These are phyloP conservation scores for Polydrusus cervinus DNA, from an alignment of 2,888 invertebrate genomes.

Conservation along the genomic window DNA sequence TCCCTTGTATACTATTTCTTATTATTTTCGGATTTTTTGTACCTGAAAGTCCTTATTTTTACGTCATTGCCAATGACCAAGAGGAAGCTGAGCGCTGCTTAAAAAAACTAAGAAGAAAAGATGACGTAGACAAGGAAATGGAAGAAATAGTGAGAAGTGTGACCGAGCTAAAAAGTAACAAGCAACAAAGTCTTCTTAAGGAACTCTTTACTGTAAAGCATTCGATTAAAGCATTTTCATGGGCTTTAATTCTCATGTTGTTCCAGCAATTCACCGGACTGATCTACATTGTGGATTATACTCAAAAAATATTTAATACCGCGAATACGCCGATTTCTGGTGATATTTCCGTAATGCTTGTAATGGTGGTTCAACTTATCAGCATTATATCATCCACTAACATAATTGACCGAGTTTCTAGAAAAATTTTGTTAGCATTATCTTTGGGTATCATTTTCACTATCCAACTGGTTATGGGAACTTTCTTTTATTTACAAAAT, in stretches of 20 bases:
- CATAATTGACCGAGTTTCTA: slow-evolving; percentile 84
- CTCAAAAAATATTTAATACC: slow-evolving; percentile 79
- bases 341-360: slow-evolving; percentile 81
- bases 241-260: slow-evolving; percentile 64
- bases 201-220: slow-evolving; percentile 50
- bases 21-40: slow-evolving; percentile 55
- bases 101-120: slow-evolving; percentile 72
- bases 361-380: slow-evolving; percentile 82
- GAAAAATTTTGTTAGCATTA: slow-evolving; percentile 80
- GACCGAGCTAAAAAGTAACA: slow-evolving; percentile 47
- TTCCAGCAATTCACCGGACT: slow-evolving; percentile 75
- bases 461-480: slow-evolving; percentile 68
- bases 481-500: slow-evolving; percentile 58
- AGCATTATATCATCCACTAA: slow-evolving; percentile 81
- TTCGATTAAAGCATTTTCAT: slow-evolving; percentile 65
- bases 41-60: slow-evolving; percentile 61
- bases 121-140: slow-evolving; percentile 57
- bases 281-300: slow-evolving; percentile 85
- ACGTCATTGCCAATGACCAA: slow-evolving; percentile 62
- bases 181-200: slow-evolving; percentile 31
- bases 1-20: slow-evolving; percentile 58
- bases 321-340: slow-evolving; percentile 71
- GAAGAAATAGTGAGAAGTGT: slow-evolving; percentile 51
- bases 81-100: slow-evolving; percentile 80
- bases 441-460: slow-evolving; percentile 79